Base-by-base conservation (phyloP, 2,797 vertebrate genomes). In the Coregonus suidteri region DNA sequence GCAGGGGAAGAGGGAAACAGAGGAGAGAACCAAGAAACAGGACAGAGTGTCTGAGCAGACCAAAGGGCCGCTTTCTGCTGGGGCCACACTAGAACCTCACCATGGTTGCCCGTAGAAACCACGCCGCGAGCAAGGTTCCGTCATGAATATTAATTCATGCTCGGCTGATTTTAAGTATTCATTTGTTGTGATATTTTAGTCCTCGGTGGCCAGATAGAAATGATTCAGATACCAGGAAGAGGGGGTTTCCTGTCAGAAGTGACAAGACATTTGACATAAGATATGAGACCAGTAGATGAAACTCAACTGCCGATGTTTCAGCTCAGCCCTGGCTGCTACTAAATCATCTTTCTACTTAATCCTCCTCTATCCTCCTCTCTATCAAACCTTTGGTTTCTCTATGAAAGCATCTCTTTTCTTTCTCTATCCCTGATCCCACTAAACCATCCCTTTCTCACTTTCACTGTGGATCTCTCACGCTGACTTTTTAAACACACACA, bases 121-220 rank as follows among this genome's bases (percentile, higher is more conserved):
- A 74, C 75, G 81, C 81, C 73, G 76, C 75, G 30, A 82, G 82
- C 77, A 70, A 77, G 75, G 75, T 78, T 73, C 81, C 78, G 41
- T 84, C 79, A 82, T 92, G 85, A 92, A 93, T 94, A 92, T 91
- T 89, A 88, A 94, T 88, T 74, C 78, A 0, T 18, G 71, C n/a
- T 56, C 6, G 4, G 53, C 16, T 13, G 52, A 37, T 79, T 37
- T 25, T 81, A 76, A 82, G 78, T 76, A 80, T 87, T 85, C 64
- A 76, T 85, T 77, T 77, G 76, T 47, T 16, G 30, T 77, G 56
- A 74, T 82, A 81, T 81, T 59, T 37, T 4, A 68, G 41, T 73
- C 25, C 54, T 37, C 11, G 3, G 4, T 41, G 73, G 75, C 81
- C 76, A 65, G 20, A 65, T 59, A 59, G 18, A 20, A 59, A 9